Evolutionary conservation across 2,113 vertebrate species (phyloP).

Genomic region (Podilymbus podiceps): DNA sequence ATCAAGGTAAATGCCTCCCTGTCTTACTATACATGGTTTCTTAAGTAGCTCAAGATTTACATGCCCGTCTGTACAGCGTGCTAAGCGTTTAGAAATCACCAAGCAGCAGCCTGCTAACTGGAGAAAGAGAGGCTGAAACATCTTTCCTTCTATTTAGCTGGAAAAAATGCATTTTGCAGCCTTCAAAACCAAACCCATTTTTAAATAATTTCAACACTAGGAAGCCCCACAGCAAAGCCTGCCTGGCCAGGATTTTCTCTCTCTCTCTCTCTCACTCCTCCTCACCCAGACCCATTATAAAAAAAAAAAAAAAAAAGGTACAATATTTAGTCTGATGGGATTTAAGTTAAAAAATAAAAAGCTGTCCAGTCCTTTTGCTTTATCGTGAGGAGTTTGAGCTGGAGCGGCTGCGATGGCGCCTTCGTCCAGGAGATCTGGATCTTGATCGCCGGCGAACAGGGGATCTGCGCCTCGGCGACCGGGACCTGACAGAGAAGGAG

Average conservation of each 20-base stretch:
- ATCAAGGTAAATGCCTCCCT: neutral
- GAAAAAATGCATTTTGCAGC: neutral
- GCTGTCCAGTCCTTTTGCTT: conserved; percentile 42
- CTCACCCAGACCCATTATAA: conserved; percentile 25
- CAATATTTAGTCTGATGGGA: conserved; percentile 34
- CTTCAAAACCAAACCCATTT: conserved; percentile 19
- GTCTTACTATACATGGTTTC: neutral
- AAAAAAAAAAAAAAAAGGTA: conserved; percentile 34
- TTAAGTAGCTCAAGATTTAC: neutral
- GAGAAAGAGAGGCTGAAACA: neutral
- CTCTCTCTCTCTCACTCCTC: neutral
- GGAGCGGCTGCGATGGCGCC: conserved; percentile 94
- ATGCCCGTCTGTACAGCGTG: neutral
- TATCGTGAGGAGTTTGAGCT: conserved; percentile 98
- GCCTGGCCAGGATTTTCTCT: neutral
- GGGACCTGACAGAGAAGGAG: conserved; percentile 77
- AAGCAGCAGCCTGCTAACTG: conserved; percentile 12
- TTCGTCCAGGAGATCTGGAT: conserved; percentile 90
- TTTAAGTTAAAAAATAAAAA: conserved; percentile 66
- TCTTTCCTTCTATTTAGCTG: neutral
- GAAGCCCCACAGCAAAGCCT: neutral
- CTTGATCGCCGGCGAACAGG: conserved; percentile 88
- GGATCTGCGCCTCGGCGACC: conserved; percentile 92
- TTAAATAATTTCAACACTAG: neutral
- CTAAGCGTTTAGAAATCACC: neutral